Evolutionary conservation across 2,797 vertebrate genomes (phyloP).

Genomic region (Monodelphis domestica): DNA sequence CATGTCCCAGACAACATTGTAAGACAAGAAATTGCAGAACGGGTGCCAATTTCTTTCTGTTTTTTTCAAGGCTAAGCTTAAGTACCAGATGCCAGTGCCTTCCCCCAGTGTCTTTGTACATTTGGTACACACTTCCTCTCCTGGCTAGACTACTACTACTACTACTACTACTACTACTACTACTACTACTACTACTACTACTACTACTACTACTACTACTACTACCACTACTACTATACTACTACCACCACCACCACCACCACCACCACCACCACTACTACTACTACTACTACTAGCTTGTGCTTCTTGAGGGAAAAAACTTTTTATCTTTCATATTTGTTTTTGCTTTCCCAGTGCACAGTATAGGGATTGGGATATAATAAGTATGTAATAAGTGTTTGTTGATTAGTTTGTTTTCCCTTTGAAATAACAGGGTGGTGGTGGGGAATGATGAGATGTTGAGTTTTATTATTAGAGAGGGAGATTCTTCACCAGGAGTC

Average conservation of each 20-base stretch:
- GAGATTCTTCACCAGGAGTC: background rate
- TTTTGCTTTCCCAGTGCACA: background rate
- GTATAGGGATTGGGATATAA: background rate
- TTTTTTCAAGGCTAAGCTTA: background rate
- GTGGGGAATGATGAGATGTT: background rate
- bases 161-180: too few species aligned
- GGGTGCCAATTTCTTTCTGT: background rate
- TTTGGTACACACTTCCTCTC: background rate
- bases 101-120: background rate
- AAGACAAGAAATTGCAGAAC: background rate
- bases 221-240: too few species aligned
- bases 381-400: background rate
- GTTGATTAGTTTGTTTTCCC: background rate
- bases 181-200: too few species aligned
- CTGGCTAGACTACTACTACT: background rate
- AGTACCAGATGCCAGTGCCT: background rate
- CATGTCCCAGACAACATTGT: too few species aligned
- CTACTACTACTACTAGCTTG: too few species aligned
- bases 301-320: background rate
- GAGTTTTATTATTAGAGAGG: background rate
- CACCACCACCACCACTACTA: too few species aligned
- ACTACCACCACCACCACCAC: too few species aligned
- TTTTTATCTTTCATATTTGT: background rate
- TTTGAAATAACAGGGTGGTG: background rate
- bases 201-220: too few species aligned